Evolutionary conservation across 2,113 vertebrate species (phyloP), one percentile per base, ranked within the genome.

Genomic region (Pseudorasbora parva): DNA sequence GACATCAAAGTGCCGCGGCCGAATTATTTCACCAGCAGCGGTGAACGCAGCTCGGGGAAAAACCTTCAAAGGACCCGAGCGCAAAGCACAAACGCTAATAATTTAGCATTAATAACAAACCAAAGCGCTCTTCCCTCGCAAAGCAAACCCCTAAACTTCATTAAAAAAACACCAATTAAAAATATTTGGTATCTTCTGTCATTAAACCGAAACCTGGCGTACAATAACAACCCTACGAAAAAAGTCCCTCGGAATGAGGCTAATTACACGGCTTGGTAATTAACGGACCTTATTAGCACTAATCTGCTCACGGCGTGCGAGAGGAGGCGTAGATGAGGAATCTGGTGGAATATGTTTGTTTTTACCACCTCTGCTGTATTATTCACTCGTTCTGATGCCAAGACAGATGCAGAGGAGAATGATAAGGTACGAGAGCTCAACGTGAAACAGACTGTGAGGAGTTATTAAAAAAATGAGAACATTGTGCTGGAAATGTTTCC

Each of bases 141-240:
- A 88, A 88, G 80, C 86, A 88, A 93, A 92, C 81, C 87, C 90
- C 88, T 87, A 87, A 86, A 92, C 91, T 90, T 91, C 85, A 91
- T 93, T 92, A 92, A 87, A 90, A 88, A 92, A 93, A 93, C 82
- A 87, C 82, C 88, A 93, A 94, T 94, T 93, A 94, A 90, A 91
- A 86, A 91, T 88, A 93, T 91, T 92, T 54, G 19, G 68, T 89
- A 92, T 93, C 89, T 93, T 92, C 87, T 89, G 87, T 89, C 82
- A 87, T 93, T 92, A 91, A 93, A 93, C 90, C 90, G 84, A 88
- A 92, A 90, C 87, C 88, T 91, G 89, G 60, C 71, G 57, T 76
- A 88, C 89, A 91, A 91, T 89, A 86, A 92, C 87, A 86, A 89
- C 85, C 88, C 81, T 80, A 64, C 37, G 54, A 76, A 77, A n/a